Conservation (phyloP, 37 sponge, comb jelly and placozoan genomes). For the Haliclona indistincta region DNA sequence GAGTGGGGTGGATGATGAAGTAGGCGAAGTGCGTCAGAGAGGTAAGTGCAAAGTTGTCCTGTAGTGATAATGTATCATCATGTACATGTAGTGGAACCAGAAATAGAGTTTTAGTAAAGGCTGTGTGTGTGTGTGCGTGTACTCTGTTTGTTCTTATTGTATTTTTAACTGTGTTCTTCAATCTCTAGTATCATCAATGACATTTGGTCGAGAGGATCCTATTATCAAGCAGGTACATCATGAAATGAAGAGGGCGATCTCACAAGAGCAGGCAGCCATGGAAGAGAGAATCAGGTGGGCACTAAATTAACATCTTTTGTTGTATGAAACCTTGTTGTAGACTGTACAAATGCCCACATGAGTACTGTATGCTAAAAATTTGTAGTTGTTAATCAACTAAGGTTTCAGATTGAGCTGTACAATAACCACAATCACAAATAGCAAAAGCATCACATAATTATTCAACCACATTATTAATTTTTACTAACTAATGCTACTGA, state of each 20-base stretch:
- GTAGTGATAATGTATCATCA: no score
- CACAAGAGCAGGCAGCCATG: slow-evolving; percentile 58
- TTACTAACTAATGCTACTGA: no score
- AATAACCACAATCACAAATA: no score
- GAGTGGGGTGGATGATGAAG: slow-evolving; percentile 10
- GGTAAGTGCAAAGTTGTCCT: neutral
- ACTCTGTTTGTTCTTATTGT: neutral
- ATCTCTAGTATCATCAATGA: slow-evolving; percentile 63
- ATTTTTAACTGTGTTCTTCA: neutral
- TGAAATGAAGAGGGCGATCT: slow-evolving; percentile 62
- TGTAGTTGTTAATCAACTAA: no score
- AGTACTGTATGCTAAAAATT: no score
- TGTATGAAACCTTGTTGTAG: no score
- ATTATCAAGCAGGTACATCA: slow-evolving; percentile 47
- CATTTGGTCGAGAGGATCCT: slow-evolving; percentile 73
- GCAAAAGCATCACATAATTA: no score
- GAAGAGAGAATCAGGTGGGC: slow-evolving; percentile 61
- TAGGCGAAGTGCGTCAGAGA: slow-evolving; percentile 27
- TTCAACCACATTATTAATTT: no score
- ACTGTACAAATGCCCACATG: no score
- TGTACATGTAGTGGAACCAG: neutral
- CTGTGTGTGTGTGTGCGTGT: neutral
- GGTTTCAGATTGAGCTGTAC: no score
- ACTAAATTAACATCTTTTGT: no score
- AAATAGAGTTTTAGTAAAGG: no score